These are phyloP conservation scores for Strigamia transsilvanica DNA, from an alignment of 2,888 invertebrate species.

Conservation along the genomic window DNA sequence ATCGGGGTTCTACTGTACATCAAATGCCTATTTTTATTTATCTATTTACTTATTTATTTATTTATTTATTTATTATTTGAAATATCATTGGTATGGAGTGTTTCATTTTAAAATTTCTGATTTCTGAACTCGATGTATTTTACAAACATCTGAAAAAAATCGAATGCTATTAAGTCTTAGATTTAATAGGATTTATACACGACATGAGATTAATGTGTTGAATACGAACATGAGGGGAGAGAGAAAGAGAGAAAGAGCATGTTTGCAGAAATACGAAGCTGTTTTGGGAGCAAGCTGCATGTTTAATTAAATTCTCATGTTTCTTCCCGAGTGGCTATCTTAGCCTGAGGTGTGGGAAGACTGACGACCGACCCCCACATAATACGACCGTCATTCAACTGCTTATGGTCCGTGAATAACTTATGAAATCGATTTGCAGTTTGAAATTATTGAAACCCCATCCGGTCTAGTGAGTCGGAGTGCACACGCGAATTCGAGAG, in stretches of 20 bases:
- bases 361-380: constrained; percentile 11
- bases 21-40: too few species aligned
- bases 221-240: neutral
- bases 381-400: constrained; percentile 21
- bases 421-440: neutral
- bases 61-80: too few species aligned
- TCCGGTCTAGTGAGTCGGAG: neutral
- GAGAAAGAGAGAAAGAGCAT: neutral
- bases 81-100: too few species aligned
- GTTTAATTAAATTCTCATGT: constrained; percentile 21
- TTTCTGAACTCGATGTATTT: too few species aligned
- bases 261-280: neutral
- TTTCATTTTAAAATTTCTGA: too few species aligned
- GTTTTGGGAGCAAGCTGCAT: constrained; percentile 18
- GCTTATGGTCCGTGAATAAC: constrained; percentile 1
- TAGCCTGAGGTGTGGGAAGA: constrained; percentile 14
- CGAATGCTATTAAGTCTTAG: neutral
- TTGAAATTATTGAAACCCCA: constrained; percentile 25
- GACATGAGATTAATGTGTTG: constrained; percentile 9
- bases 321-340: constrained; percentile 25
- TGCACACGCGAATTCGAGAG: neutral
- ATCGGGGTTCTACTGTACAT: too few species aligned
- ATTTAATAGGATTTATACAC: constrained; percentile 25
- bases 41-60: too few species aligned
- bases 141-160: too few species aligned